Base-by-base conservation (phyloP, 1,140 invertebrate genomes). In the Dysdera silvatica region DNA sequence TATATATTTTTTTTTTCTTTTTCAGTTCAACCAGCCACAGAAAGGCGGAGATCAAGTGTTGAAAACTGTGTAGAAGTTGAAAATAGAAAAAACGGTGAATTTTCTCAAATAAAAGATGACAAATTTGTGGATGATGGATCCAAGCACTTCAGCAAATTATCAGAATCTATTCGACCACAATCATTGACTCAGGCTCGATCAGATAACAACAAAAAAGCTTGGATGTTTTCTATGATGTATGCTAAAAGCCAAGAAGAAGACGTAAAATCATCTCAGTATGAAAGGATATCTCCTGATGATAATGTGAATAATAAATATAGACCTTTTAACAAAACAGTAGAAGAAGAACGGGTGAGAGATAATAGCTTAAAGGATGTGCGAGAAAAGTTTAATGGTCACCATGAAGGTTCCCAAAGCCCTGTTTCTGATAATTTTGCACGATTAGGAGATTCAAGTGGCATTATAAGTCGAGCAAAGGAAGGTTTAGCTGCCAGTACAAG, bases 401-500 rank as follows among this genome's bases (percentile, higher is more conserved):
- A 4, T 2, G 18, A 40, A 40, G 37, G 18, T 2, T 2, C 2
- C 43, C 7, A 47, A 18, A 47, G 7, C 20, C 20, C 20, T n/a
- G n/a, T n/a, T n/a, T n/a, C n/a, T n/a, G n/a, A n/a, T n/a, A n/a
- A n/a, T n/a, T n/a, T n/a, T n/a, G n/a, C n/a, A n/a, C n/a, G n/a
- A n/a, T n/a, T n/a, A n/a, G 20, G 10, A 10, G 24, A 51, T 8
- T n/a, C 90, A 82, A 87, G 85, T 63, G 91, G 91, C 32, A 81
- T 95, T 61, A 91, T 95, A 10, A 89, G 85, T 55, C 91, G 93
- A 78, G 91, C 91, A 54, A 95, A 93, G 80, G 90, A 95, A 78
- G 91, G 89, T 10, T 71, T 81, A 85, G 60, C 66, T 23, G 47
- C 66, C 10, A 61, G 60, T 28, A 57, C 37, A n/a, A 12, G 26